Evolutionary conservation across 2,797 vertebrate species (phyloP).

Genomic region (Parauchenoglanis ngamensis): DNA sequence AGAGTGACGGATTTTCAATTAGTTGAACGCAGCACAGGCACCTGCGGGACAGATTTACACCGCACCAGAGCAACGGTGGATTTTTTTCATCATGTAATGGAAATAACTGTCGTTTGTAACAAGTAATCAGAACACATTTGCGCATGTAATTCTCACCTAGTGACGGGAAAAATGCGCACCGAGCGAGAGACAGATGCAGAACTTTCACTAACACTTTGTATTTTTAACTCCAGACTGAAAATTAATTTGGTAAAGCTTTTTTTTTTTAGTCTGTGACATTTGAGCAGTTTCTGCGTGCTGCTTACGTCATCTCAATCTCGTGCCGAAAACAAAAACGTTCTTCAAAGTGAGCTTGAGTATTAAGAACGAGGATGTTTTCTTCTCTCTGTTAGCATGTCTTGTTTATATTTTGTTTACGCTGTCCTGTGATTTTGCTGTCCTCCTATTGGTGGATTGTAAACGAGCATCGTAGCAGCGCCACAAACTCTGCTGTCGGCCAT

Average conservation of each 20-base stretch:
- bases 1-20: constrained; percentile 28
- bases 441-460: background rate
- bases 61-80: background rate
- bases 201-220: background rate
- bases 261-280: background rate
- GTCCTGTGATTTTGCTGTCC: background rate
- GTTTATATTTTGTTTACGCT: background rate
- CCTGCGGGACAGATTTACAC: constrained; percentile 10
- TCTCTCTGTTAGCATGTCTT: background rate
- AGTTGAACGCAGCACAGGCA: constrained; percentile 12
- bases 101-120: background rate
- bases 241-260: background rate
- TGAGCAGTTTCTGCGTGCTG: background rate
- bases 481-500: no score
- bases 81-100: background rate
- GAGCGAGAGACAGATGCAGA: background rate
- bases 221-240: background rate
- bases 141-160: background rate
- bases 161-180: background rate
- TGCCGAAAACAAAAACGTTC: background rate
- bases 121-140: background rate
- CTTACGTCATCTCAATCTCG: background rate
- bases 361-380: background rate
- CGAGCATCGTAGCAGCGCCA: background rate
- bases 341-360: background rate